These are phyloP conservation scores for Eupithecia vulgata DNA, from an alignment of 2,888 invertebrate genomes.

Conservation along the genomic window DNA sequence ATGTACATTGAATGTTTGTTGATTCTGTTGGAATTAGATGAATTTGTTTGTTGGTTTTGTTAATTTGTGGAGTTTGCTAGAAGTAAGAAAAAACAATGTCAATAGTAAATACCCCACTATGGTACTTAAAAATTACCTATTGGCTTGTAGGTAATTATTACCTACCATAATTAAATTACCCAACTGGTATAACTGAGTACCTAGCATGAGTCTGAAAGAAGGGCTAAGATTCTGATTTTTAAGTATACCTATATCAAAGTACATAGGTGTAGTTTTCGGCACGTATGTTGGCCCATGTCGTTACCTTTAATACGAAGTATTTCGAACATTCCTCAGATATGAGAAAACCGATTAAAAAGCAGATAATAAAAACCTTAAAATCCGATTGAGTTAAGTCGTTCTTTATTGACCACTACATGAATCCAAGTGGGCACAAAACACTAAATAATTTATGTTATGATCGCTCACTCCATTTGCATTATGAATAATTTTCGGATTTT, in stretches of 20 bases:
- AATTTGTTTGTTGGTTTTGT: conserved; percentile 11
- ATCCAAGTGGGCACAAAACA: conserved; percentile 57
- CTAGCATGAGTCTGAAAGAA: neutral
- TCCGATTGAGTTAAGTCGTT: neutral
- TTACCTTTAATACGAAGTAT: neutral
- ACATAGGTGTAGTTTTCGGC: neutral
- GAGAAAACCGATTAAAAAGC: neutral
- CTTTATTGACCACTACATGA: conserved; percentile 57
- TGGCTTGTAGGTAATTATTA: neutral
- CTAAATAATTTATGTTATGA: conserved; percentile 72
- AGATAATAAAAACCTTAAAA: neutral
- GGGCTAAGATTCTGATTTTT: neutral
- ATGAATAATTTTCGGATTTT: conserved; percentile 72
- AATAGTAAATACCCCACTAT: neutral
- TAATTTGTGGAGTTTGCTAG: neutral
- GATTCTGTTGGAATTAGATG: conserved; percentile 21
- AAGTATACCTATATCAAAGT: neutral
- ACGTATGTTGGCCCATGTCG: neutral
- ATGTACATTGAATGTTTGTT: conserved; percentile 19
- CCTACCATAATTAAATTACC: neutral
- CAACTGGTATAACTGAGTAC: neutral
- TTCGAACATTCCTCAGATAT: neutral
- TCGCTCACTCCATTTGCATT: conserved; percentile 76
- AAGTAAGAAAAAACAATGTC: neutral
- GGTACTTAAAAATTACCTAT: neutral